phyloP scores from a whole-genome alignment of 2,113 vertebrate genomes.

The Parus major region DNA sequence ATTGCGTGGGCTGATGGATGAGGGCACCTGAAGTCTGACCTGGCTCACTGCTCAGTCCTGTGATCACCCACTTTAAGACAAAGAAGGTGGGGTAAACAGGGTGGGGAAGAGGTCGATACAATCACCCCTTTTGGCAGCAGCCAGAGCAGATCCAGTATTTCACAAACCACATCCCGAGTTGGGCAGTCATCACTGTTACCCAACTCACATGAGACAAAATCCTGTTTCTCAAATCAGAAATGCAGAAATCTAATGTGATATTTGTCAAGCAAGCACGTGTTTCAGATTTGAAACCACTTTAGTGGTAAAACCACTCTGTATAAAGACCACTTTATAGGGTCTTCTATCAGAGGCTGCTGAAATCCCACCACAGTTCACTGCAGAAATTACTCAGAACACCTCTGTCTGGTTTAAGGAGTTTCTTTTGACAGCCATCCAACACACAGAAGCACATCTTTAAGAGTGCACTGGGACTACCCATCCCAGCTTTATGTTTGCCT shows the following conservation, averaged over 20 bases:
- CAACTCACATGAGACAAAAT: not conserved
- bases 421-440: not conserved
- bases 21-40: not conserved
- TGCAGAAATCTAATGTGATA: not conserved
- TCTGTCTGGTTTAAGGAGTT: not conserved
- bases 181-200: not conserved
- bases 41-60: not conserved
- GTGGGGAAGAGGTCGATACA: not conserved
- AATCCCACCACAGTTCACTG: not conserved
- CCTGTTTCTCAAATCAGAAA: not conserved
- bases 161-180: not conserved
- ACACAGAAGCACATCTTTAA: not conserved
- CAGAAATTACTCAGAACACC: not conserved
- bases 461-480: not conserved
- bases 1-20: not conserved
- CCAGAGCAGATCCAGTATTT: not conserved
- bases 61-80: accelerated
- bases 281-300: not conserved
- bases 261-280: accelerated
- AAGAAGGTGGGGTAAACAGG: not conserved
- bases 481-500: accelerated
- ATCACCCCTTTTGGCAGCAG: not conserved
- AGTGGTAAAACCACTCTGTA: not conserved
- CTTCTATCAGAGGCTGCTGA: not conserved
- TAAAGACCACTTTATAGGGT: not conserved